Conservation (phyloP, 2,113 vertebrate species). For the Pterocles gutturalis region DNA sequence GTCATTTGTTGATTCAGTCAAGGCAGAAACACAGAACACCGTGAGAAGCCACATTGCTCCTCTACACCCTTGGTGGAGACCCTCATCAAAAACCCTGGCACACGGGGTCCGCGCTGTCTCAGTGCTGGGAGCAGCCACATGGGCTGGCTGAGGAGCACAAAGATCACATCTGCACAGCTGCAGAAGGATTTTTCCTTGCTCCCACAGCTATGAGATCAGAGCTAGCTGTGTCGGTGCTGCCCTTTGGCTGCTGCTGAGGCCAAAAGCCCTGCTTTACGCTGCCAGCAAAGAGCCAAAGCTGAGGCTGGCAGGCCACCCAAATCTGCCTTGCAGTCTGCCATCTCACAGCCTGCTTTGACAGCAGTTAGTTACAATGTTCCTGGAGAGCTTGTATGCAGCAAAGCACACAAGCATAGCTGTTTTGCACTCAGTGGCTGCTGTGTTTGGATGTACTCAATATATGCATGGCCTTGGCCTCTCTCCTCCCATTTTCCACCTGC, state of each 20-base stretch:
- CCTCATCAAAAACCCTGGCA: not conserved
- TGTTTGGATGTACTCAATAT: rapidly evolving
- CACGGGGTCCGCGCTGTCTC: rapidly evolving
- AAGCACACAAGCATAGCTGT: not conserved
- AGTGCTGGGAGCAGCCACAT: rapidly evolving
- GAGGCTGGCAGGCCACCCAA: not conserved
- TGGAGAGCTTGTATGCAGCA: rapidly evolving
- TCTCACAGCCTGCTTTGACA: not conserved
- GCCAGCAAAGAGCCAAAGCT: not conserved
- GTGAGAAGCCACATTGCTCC: not conserved
- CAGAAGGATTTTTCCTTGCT: not conserved
- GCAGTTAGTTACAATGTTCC: not conserved
- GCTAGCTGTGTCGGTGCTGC: rapidly evolving
- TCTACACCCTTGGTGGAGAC: not conserved
- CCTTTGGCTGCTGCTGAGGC: not conserved
- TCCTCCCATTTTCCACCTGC: not conserved
- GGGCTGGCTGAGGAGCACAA: not conserved
- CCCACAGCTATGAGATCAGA: not conserved
- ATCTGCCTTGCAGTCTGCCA: rapidly evolving
- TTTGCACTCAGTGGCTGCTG: not conserved
- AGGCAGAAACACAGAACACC: not conserved
- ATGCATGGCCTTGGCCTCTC: rapidly evolving
- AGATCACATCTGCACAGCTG: not conserved
- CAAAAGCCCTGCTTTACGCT: not conserved
- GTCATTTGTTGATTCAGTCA: not conserved